Conservation (phyloP, 2,113 vertebrate genomes). For the Sitta europaea region DNA sequence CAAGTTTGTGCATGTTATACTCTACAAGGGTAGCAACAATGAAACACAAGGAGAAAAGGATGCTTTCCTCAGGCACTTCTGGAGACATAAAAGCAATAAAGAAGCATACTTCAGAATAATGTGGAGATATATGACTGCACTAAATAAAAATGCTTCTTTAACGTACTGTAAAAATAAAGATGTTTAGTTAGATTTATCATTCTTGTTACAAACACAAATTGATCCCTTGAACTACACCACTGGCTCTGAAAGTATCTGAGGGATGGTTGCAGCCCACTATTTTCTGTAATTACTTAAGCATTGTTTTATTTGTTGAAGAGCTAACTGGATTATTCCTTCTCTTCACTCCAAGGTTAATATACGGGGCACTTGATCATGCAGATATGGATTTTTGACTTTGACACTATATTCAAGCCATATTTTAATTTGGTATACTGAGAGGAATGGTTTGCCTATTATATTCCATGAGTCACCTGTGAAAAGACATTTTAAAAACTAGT, state of each 20-base stretch:
- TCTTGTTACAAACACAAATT: conserved; percentile 42
- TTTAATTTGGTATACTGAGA: not conserved
- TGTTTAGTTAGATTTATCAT: conserved; percentile 69
- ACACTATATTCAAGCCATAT: not conserved
- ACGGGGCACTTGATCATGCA: not conserved
- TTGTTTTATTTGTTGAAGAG: conserved; percentile 21
- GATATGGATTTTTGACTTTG: not conserved
- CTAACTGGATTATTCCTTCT: not conserved
- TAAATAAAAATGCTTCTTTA: conserved; percentile 73
- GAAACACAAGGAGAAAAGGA: conserved; percentile 47
- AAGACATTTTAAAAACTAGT: not conserved
- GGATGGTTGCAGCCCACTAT: not conserved
- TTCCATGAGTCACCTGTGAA: not conserved
- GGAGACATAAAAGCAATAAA: conserved; percentile 68
- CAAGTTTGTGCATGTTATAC: conserved; percentile 54
- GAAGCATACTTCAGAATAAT: conserved; percentile 69
- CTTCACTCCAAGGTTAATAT: not conserved
- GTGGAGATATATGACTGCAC: conserved; percentile 68
- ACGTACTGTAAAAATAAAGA: conserved; percentile 63
- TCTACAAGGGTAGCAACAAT: conserved; percentile 54
- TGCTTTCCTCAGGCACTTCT: conserved; percentile 66
- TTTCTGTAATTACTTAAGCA: conserved; percentile 54
- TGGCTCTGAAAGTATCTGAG: not conserved
- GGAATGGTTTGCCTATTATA: not conserved
- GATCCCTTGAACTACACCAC: not conserved